Base-by-base conservation (phyloP, 92 coral and sea anemone species). In the Plumapathes pennacea region DNA sequence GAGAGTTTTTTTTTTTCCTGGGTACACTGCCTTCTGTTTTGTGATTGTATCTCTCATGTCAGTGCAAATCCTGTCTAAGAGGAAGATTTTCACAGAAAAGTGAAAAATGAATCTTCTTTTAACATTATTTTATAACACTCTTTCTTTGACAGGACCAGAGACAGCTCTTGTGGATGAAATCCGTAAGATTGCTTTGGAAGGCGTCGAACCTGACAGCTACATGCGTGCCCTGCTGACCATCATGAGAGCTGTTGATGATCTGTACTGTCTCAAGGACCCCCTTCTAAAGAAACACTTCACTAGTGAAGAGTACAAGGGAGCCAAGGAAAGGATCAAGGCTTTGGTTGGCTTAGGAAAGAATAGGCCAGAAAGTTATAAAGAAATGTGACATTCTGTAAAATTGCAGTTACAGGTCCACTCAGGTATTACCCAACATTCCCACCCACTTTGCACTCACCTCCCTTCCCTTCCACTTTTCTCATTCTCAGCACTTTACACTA, bases 131-230 rank as follows among this genome's bases (percentile, higher is more conserved):
- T 18, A n/a, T 55, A n/a, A 10, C 30, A 12, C 17, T 59, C 38
- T 10, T 61, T 61, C 11, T n/a, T n/a, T n/a, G n/a, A n/a, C 39
- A 80, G 86, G 67, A 15, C 41, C 64, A 12, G 81, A 80, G 54
- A 71, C 57, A 20, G 54, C 60, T 6, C 49, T 80, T 62, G 78
- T 38, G 57, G 54, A 54, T 13, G 74, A 80, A 32, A 80, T 80
- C n/a, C 78, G 86, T 31, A 64, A 60, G 42, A 71, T 80, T 24
- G 81, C 80, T 32, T 36, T 80, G 64, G 80, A 80, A 38, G 57
- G 50, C 31, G 71, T 11, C 25, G 38, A 45, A 15, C 82, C 82
- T 21, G 77, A 44, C 55, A 63, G 80, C 26, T 83, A 70, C 63
- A 70, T 77, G 64, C 46, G 69, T 32, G 77, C 85, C 20, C 40